Conservation (phyloP, 2,797 vertebrate genomes). For the Microtus californicus region DNA sequence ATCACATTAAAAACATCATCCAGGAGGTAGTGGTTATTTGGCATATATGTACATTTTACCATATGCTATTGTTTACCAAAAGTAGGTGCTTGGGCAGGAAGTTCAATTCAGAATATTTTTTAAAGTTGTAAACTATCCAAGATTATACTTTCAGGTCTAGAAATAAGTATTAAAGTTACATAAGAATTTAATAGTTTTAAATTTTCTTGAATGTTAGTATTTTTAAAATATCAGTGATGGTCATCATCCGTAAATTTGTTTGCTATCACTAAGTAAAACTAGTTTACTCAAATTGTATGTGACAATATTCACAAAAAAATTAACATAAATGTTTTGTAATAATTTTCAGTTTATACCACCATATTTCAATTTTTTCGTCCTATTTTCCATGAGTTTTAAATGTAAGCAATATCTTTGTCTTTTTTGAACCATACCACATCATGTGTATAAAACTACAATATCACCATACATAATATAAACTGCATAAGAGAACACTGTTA, state of each 20-base stretch:
- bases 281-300: slow-evolving; percentile 40
- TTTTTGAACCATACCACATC: slow-evolving; percentile 61
- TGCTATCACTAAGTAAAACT: slow-evolving; percentile 56
- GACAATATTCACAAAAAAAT: slow-evolving; percentile 45
- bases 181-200: slow-evolving; percentile 70
- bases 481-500: slow-evolving; percentile 33
- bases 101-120: slow-evolving; percentile 70
- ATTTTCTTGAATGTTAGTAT: slow-evolving; percentile 64
- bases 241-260: slow-evolving; percentile 65
- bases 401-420: slow-evolving; percentile 32
- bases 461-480: slow-evolving; percentile 59
- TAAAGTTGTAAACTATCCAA: slow-evolving; percentile 77
- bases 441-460: slow-evolving; percentile 53
- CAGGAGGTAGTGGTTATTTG: slow-evolving; percentile 76
- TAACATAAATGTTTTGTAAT: slow-evolving; percentile 55
- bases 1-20: slow-evolving; percentile 81
- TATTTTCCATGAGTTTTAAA: slow-evolving; percentile 59
- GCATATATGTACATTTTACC: slow-evolving; percentile 79
- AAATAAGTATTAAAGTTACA: slow-evolving; percentile 67
- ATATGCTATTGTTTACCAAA: slow-evolving; percentile 84
- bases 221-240: slow-evolving; percentile 52
- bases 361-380: slow-evolving; percentile 21
- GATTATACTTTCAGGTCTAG: slow-evolving; percentile 70
- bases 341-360: slow-evolving; percentile 59
- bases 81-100: slow-evolving; percentile 78